Conservation (phyloP, 2,113 vertebrate genomes). For the Phalacrocorax pelagicus region DNA sequence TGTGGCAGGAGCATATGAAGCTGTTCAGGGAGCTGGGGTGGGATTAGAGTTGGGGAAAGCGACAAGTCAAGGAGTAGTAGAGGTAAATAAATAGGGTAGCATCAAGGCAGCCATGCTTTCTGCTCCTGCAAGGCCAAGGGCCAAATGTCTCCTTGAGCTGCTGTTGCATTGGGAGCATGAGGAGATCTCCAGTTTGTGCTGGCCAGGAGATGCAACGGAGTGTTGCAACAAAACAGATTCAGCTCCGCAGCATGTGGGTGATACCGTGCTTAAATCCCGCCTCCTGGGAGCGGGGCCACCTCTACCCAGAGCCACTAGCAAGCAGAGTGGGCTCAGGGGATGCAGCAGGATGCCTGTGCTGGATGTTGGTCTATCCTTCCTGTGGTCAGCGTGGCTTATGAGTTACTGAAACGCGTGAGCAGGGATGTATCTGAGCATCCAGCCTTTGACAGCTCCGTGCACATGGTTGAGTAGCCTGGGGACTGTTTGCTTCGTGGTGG, state of each 20-base stretch:
- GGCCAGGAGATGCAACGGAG: too few species aligned
- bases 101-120: not conserved
- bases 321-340: not conserved
- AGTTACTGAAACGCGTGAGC: not conserved
- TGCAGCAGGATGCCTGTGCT: not conserved
- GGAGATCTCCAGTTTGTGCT: not conserved
- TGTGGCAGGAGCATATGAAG: not conserved
- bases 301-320: not conserved
- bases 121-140: not conserved
- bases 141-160: not conserved
- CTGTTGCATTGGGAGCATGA: not conserved
- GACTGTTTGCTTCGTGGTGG: not conserved
- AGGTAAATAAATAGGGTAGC: not conserved
- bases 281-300: rapidly evolving
- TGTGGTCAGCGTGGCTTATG: not conserved
- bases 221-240: rapidly evolving
- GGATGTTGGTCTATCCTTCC: not conserved
- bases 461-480: not conserved
- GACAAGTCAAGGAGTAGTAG: not conserved
- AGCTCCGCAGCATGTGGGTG: rapidly evolving
- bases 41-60: not conserved
- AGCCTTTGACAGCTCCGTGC: not conserved
- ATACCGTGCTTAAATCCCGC: not conserved
- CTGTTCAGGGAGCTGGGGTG: not conserved
- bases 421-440: not conserved